Evolutionary conservation across 2,113 vertebrate genomes (phyloP).

Genomic region (Antennarius striatus): DNA sequence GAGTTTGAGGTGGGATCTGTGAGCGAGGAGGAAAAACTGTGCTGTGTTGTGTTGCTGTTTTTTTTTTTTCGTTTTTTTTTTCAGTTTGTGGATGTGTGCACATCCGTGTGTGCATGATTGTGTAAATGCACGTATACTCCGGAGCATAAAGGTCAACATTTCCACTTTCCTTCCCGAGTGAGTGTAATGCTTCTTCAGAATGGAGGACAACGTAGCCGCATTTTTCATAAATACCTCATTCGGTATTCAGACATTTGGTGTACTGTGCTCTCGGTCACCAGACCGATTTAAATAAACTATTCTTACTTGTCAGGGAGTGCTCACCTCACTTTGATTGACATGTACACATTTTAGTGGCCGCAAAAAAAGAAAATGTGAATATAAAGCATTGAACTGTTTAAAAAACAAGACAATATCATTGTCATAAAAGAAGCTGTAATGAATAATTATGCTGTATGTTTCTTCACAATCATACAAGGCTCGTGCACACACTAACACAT

Average conservation of each 20-base stretch:
- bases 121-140: constrained; percentile 56
- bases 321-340: constrained; percentile 86
- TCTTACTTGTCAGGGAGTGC: constrained; percentile 84
- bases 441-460: neutral
- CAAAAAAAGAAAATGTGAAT: constrained; percentile 49
- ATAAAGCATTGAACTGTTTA: constrained; percentile 18
- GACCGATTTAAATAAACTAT: constrained; percentile 86
- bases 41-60: constrained; percentile 35
- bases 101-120: constrained; percentile 3
- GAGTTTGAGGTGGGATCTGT: constrained; percentile 80
- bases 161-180: constrained; percentile 85
- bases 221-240: constrained; percentile 87
- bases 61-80: constrained; percentile 11
- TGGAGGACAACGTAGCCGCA: constrained; percentile 84
- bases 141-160: constrained; percentile 92
- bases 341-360: constrained; percentile 67
- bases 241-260: constrained; percentile 87
- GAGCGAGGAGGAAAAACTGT: constrained; percentile 78
- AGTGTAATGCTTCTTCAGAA: constrained; percentile 89
- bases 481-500: too few species aligned
- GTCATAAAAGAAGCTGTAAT: constrained; percentile 1
- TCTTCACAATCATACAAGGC: constrained; percentile 2
- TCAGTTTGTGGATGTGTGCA: constrained; percentile 31
- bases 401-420: constrained; percentile 10
- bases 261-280: constrained; percentile 78